Evolutionary conservation across 2,888 invertebrate species (phyloP), one percentile per base, ranked within the genome.

Genomic region (Pachydiplax longipennis): DNA sequence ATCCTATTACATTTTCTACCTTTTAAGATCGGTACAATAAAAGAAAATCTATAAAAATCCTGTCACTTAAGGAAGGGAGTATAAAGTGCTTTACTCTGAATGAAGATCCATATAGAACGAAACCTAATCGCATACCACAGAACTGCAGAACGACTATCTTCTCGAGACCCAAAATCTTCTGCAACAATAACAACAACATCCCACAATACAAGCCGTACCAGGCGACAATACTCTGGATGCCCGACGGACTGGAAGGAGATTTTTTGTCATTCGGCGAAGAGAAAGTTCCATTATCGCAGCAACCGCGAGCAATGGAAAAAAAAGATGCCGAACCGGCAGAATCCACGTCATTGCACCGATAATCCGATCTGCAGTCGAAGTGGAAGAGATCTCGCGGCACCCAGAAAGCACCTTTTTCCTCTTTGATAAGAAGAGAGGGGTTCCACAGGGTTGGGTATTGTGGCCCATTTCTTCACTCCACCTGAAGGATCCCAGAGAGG

Each of bases 271-370:
- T 61, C 37, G 37, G 61, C 37, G n/a, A 18, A 22, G 87, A 37
- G 18, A n/a, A 37, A 35, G 61, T 87, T 4, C n/a, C 87, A 87
- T 87, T 87, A 87, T 87, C n/a, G 87, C 61, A 58, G 40, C 61
- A 13, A 87, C 87, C 87, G 87, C 87, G 87, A 87, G 58, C 37
- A 48, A 18, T 61, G 12, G 87, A 87, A 87, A 87, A n/a, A n/a
- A 87, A 87, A 61, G 13, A 87, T 87, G 37, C 61, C 87, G 37
- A 58, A 61, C 35, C 87, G 61, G 22, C 37, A 18, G 87, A n/a
- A 87, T 87, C 87, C 87, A 65, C 87, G 87, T 87, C 87, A 87
- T 87, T 87, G 87, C 87, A 87, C 87, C 58, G 87, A 87, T 87
- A 87, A 87, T 87, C 87, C 87, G 61, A 87, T 87, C 87, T 87